Percentiles rank a stretch among this genome's conserved stretches.
phyloP scores from a whole-genome alignment of 2,113 vertebrate species.

The Himantopus leucocephalus region DNA sequence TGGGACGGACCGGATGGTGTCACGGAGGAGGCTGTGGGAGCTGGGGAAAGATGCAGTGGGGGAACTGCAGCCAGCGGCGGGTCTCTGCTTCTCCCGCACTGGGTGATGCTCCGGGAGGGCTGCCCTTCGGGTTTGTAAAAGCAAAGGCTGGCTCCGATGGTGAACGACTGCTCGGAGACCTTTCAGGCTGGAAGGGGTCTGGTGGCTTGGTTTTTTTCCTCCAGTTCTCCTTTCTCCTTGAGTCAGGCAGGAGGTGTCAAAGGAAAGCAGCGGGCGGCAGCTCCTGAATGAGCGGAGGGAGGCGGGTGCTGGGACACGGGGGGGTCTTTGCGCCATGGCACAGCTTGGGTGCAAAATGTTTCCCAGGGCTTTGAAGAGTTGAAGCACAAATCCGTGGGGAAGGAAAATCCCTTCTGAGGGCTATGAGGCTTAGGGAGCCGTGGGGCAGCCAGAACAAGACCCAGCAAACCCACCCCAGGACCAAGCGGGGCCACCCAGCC shows the following conservation, averaged over 20 bases:
- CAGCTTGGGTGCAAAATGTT: rapidly evolving
- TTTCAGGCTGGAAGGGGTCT: background rate
- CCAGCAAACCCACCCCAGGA: background rate
- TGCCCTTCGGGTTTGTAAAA: background rate
- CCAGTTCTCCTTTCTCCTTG: background rate
- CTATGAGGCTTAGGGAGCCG: background rate
- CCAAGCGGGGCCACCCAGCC: rapidly evolving
- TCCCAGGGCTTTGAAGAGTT: background rate
- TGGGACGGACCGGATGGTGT: background rate
- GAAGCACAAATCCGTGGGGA: rapidly evolving
- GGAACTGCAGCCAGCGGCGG: rapidly evolving
- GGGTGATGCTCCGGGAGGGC: background rate
- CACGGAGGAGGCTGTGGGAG: background rate
- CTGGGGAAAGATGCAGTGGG: background rate
- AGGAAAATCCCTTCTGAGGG: background rate
- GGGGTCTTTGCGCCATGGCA: rapidly evolving
- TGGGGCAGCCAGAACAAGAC: background rate
- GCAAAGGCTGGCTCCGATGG: background rate
- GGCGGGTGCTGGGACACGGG: background rate
- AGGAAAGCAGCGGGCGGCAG: background rate
- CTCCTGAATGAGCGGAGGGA: background rate
- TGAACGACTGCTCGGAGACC: rapidly evolving
- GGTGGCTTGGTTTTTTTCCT: background rate
- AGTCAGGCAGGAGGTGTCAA: background rate
- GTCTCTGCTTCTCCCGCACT: rapidly evolving